A percentile compares a stretch with the other conserved stretches of the same genome.
Evolutionary conservation across 1,140 invertebrate species (phyloP).

Genomic region (Tachypleus tridentatus): DNA sequence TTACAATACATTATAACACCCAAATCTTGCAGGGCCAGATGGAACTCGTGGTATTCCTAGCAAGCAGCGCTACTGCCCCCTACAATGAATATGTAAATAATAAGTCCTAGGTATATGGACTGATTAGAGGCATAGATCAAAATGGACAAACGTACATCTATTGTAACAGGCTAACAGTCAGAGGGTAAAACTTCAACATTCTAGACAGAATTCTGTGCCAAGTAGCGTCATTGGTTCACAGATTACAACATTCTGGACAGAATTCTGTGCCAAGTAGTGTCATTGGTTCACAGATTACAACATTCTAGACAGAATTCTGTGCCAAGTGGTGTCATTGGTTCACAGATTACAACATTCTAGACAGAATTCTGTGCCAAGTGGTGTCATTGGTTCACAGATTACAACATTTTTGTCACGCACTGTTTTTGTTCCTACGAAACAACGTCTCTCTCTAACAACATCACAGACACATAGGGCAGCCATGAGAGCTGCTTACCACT

Average conservation of each 20-base stretch:
- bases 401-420: constrained; percentile 23
- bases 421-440: constrained; percentile 44
- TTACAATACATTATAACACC: constrained; percentile 27
- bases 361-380: constrained; percentile 40
- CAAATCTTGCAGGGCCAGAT: constrained; percentile 25
- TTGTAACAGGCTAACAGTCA: constrained; percentile 7
- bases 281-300: too few relatives aligned
- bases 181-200: constrained; percentile 13
- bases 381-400: constrained; percentile 44
- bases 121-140: constrained; percentile 5
- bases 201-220: too few relatives aligned
- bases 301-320: too few relatives aligned
- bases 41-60: constrained; percentile 17
- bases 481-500: constrained; percentile 73
- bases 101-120: not conserved
- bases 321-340: too few relatives aligned
- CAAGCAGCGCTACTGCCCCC: constrained; percentile 61
- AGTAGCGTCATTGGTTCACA: too few relatives aligned
- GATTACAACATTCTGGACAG: too few relatives aligned
- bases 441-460: constrained; percentile 70
- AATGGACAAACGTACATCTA: not conserved
- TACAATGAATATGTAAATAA: constrained; percentile 77
- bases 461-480: constrained; percentile 88
- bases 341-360: constrained; percentile 15
- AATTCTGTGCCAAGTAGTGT: too few relatives aligned